Evolutionary conservation across 2,113 vertebrate genomes (phyloP).

Genomic region (Catharus minimus): DNA sequence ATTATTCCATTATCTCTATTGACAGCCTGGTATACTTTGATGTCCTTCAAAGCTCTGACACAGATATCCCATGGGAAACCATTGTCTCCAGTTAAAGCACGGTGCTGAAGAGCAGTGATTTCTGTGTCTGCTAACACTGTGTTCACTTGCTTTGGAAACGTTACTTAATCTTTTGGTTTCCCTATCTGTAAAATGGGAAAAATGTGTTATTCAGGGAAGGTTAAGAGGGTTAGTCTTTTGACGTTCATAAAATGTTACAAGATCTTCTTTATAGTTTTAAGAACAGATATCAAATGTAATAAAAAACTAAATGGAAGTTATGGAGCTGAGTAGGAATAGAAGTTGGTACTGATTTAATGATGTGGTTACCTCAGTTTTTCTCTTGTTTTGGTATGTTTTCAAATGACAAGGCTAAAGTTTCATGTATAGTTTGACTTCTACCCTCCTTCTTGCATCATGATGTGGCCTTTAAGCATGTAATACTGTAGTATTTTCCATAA

Average conservation of each 20-base stretch:
- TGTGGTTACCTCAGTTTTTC: neutral
- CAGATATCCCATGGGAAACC: constrained; percentile 35
- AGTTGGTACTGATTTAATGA: neutral
- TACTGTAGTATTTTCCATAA: neutral
- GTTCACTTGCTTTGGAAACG: constrained; percentile 15
- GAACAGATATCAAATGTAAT: neutral
- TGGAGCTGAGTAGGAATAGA: neutral
- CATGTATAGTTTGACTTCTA: neutral
- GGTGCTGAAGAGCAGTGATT: neutral
- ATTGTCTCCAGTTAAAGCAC: constrained; percentile 14
- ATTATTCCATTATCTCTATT: constrained; percentile 62
- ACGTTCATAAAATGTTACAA: constrained; percentile 24
- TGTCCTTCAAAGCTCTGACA: constrained; percentile 62
- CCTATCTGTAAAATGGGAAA: constrained; percentile 19
- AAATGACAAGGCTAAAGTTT: neutral
- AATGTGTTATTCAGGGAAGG: neutral
- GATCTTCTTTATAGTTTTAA: neutral
- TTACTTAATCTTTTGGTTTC: constrained; percentile 21
- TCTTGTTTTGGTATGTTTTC: neutral
- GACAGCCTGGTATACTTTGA: constrained; percentile 42
- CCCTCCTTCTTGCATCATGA: neutral
- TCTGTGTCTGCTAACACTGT: neutral
- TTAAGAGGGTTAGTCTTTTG: constrained; percentile 19
- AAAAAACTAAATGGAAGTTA: neutral
- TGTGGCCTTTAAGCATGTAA: fast-evolving